Conservation (phyloP, 2,113 vertebrate species). For the Plecotus auritus region DNA sequence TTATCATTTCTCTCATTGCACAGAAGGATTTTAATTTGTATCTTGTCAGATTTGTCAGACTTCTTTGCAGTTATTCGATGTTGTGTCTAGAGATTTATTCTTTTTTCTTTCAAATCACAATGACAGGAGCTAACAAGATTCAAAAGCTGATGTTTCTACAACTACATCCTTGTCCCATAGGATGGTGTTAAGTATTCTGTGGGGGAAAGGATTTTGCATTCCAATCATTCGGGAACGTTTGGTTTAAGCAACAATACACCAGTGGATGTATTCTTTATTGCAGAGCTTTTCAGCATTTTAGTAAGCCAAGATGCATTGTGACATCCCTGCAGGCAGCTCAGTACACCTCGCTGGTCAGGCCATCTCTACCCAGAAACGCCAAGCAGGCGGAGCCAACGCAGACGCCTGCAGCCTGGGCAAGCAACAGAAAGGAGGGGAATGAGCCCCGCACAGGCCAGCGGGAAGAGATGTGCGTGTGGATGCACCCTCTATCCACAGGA, state of each 20-base stretch:
- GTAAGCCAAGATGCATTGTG: neutral
- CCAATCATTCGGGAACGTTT: neutral
- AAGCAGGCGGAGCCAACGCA: neutral
- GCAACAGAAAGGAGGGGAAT: neutral
- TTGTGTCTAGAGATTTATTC: neutral
- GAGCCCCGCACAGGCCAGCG: neutral
- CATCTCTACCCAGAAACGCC: neutral
- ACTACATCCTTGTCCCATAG: neutral
- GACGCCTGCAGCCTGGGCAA: neutral
- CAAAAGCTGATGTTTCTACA: neutral
- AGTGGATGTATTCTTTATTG: neutral
- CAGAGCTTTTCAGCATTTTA: neutral
- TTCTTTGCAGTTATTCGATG: conserved; percentile 32
- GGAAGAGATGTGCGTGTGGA: neutral
- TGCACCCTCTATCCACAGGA: neutral
- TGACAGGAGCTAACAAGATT: conserved; percentile 16
- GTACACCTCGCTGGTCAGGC: neutral
- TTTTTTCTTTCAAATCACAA: conserved; percentile 9
- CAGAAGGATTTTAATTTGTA: conserved; percentile 50
- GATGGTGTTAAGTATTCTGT: neutral
- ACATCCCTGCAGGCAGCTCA: neutral
- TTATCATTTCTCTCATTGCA: neutral
- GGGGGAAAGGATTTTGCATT: neutral
- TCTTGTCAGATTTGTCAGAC: conserved; percentile 22
- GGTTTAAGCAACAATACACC: neutral